Base-by-base conservation (phyloP, 2,113 vertebrate species). In the Xiphophorus hellerii region DNA sequence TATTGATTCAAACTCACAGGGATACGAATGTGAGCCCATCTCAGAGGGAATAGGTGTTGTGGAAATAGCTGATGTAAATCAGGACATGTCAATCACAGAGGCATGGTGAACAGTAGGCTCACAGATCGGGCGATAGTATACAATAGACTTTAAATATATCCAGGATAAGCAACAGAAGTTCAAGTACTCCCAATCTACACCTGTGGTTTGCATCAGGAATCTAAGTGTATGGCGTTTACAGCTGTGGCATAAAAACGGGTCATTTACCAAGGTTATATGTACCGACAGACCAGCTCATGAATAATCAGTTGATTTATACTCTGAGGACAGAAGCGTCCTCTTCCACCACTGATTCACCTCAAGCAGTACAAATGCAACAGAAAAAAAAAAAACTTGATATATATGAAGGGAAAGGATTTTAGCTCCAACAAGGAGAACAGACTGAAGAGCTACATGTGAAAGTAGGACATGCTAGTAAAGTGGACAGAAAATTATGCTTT, bases 291-390 rank as follows among this genome's bases (percentile, higher is more conserved):
- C 42, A 69, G 51, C 73, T 88, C 82, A 88, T 87, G 77, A 91
- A 89, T 91, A 90, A 88, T 54, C 69, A 88, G 82, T 72, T 72
- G 15, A 85, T 85, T 68, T 78, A 35, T 62, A 81, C 72, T 82
- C 74, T 74, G 66, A 82, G 85, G 88, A 91, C 80, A 74, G 76
- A 76, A 37, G 25, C 64, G 74, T 87, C 81, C 88, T 87, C 83
- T 86, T 44, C 74, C 66, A 84, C 70, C 66, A 80, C 35, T 66
- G 73, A 35, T 64, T 83, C 75, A 84, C 79, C 74, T 67, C 33
- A 71, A 71, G 70, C 78, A 69, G 66, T 80, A 48, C 62, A 67
- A 71, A 77, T 65, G 62, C 35, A 58, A 28, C 69, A 29, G 64
- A 33, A 61, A 62, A 27, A 29, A 62, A 64, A 66, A 70, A 82